Conservation (phyloP, 37 sponge, comb jelly and placozoan genomes). For the Theonella swinhoei region DNA sequence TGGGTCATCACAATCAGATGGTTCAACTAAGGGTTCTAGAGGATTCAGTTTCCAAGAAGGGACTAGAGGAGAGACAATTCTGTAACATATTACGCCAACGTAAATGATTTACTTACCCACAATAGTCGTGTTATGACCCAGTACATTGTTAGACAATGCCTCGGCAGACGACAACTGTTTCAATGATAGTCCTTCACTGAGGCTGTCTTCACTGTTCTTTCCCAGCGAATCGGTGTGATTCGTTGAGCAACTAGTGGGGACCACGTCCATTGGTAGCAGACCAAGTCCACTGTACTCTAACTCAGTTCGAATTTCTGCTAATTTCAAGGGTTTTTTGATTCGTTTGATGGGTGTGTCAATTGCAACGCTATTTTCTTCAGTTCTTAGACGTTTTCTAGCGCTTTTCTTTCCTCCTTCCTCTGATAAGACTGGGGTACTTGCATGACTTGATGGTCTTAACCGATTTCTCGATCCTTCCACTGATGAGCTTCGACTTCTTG, state of each 20-base stretch:
- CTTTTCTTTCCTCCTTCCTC: neutral
- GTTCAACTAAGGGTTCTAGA: neutral
- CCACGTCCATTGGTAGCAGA: neutral
- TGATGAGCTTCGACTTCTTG: slow-evolving; percentile 47
- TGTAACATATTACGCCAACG: no score
- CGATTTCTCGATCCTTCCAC: slow-evolving; percentile 9
- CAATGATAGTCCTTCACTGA: neutral
- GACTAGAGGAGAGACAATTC: no score
- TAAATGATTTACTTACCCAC: neutral
- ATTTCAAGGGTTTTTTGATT: neutral
- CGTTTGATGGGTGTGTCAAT: neutral
- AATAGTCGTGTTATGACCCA: neutral
- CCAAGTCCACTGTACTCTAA: neutral
- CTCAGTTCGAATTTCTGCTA: neutral
- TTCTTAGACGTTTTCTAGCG: neutral
- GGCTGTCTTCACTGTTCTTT: neutral
- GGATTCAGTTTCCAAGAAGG: neutral
- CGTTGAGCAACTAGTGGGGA: no score
- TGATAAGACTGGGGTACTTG: slow-evolving; percentile 8
- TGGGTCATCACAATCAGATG: neutral
- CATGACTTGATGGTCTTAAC: neutral
- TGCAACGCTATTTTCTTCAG: neutral
- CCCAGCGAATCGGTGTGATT: neutral
- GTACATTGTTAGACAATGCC: neutral
- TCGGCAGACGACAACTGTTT: no score